These are phyloP conservation scores for Fundulus diaphanus DNA, from an alignment of 2,797 vertebrate species.

Conservation along the genomic window DNA sequence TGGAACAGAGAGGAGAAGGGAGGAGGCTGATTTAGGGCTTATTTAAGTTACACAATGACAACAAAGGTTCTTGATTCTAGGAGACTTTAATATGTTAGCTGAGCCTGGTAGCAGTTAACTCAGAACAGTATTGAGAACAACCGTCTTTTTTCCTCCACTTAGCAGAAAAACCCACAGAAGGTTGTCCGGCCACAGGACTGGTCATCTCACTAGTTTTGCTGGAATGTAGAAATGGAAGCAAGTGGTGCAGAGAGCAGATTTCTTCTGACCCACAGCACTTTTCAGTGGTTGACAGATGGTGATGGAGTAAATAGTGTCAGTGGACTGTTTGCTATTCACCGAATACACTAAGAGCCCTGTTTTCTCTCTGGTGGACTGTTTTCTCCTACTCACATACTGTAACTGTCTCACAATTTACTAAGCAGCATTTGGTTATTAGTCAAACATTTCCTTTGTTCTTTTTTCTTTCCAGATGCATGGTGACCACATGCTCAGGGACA, in stretches of 20 bases:
- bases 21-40: no score
- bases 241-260: conserved; percentile 24
- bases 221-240: conserved; percentile 25
- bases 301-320: conserved; percentile 16
- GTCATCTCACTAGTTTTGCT: not conserved
- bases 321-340: conserved; percentile 7
- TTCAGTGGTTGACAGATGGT: conserved; percentile 1
- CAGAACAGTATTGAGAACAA: not conserved
- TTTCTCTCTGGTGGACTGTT: not conserved
- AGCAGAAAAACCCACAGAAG: not conserved
- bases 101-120: not conserved
- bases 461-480: conserved; percentile 18
- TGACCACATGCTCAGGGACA: conserved; percentile 4
- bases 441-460: not conserved
- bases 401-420: not conserved
- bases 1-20: no score
- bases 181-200: conserved; percentile 22
- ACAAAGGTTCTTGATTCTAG: no score
- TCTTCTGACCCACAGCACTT: conserved; percentile 7
- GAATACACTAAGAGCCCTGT: conserved; percentile 2
- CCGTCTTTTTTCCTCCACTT: not conserved
- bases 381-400: not conserved
- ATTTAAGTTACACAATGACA: no score
- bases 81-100: not conserved
- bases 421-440: not conserved